Percentiles rank a stretch among this genome's conserved stretches.
Evolutionary conservation across 2,797 vertebrate species (phyloP).

Genomic region (Hafferia zeledoni): DNA sequence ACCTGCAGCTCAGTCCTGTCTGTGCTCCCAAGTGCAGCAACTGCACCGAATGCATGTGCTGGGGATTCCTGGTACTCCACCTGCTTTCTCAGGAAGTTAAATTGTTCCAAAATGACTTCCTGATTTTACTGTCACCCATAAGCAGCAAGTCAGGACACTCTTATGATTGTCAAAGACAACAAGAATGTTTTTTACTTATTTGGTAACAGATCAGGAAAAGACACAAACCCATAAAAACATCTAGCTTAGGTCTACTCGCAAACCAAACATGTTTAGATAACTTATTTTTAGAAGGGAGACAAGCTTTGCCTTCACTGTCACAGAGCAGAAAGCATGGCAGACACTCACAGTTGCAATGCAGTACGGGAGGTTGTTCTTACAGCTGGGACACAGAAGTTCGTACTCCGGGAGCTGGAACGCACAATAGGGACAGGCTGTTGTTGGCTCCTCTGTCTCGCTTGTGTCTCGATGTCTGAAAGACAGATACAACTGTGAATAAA

Average conservation of each 20-base stretch:
- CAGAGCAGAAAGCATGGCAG: not conserved
- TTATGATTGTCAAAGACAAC: not conserved
- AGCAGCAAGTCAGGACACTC: not conserved
- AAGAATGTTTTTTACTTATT: not conserved
- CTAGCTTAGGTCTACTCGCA: not conserved
- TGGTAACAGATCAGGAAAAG: not conserved
- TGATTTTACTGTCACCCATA: not conserved
- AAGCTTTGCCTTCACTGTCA: not conserved
- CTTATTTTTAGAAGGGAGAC: not conserved
- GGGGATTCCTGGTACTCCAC: too few species aligned
- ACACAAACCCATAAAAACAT: not conserved
- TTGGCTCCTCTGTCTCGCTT: slow-evolving; percentile 88
- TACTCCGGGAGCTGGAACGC: slow-evolving; percentile 88
- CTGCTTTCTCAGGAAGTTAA: not conserved
- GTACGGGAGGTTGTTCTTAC: slow-evolving; percentile 95
- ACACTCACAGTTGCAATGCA: slow-evolving; percentile 91
- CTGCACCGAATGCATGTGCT: accelerated
- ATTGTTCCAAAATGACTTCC: not conserved
- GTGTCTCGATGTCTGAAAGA: slow-evolving; percentile 86
- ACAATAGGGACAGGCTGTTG: slow-evolving; percentile 89
- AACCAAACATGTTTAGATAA: not conserved
- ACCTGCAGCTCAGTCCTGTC: not conserved
- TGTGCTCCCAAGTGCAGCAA: not conserved
- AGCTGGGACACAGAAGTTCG: slow-evolving; percentile 91
- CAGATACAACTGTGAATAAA: not conserved